Percentiles rank a stretch among this genome's conserved stretches.
phyloP scores from a whole-genome alignment of 2,888 invertebrate genomes.

The Pristionchus mayeri region DNA sequence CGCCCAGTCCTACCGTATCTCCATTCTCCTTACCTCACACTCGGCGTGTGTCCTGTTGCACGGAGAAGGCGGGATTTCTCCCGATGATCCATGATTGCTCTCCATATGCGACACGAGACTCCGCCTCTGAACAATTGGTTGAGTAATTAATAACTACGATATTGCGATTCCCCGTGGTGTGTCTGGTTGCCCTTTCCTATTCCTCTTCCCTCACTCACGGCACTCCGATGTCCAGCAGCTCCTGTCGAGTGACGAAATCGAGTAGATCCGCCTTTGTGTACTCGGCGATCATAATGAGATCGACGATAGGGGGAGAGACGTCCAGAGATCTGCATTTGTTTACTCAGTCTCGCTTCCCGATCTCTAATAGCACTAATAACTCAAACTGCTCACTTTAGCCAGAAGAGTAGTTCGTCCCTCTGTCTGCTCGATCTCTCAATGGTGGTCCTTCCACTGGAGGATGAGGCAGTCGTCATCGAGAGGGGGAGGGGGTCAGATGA shows the following conservation, averaged over 20 bases:
- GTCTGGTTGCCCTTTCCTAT: not conserved
- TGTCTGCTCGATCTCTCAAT: not conserved
- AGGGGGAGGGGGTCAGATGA: not conserved
- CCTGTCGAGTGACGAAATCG: constrained; percentile 86
- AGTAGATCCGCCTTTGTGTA: constrained; percentile 88
- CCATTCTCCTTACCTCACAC: not conserved
- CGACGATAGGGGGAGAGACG: constrained; percentile 83
- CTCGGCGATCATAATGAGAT: constrained; percentile 83
- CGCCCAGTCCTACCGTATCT: not conserved
- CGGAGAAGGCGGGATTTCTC: constrained; percentile 48
- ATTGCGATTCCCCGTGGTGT: not conserved
- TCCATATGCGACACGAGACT: constrained; percentile 73
- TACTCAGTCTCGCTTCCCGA: too few species aligned
- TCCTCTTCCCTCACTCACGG: constrained; percentile 80
- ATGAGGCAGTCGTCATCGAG: not conserved
- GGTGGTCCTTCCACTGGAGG: not conserved
- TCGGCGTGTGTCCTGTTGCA: not conserved
- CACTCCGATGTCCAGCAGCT: constrained; percentile 86
- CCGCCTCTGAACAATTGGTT: constrained; percentile 71
- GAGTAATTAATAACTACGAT: not conserved
- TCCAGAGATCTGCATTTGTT: constrained; percentile 80
- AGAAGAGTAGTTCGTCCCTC: constrained; percentile 18
- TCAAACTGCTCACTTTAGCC: constrained; percentile 68
- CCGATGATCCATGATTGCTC: constrained; percentile 63
- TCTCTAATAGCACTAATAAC: too few species aligned